Evolutionary conservation across 2,888 invertebrate species (phyloP).

Genomic region (Drosophila lacicola): DNA sequence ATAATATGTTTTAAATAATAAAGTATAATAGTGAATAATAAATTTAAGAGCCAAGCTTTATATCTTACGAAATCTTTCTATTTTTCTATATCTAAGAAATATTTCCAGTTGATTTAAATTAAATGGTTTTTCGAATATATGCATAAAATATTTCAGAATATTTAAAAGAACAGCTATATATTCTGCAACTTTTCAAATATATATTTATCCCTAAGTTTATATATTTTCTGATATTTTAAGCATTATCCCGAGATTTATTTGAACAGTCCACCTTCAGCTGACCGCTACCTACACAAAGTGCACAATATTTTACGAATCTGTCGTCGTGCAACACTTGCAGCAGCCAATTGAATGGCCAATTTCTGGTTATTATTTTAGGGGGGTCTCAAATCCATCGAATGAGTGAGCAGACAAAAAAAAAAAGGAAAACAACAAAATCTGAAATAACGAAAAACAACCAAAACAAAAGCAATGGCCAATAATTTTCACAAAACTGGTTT

Average conservation of each 20-base stretch:
- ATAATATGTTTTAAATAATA: too few species aligned
- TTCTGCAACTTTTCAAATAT: neutral
- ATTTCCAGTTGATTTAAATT: too few species aligned
- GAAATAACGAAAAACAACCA: constrained; percentile 42
- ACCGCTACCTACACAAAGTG: constrained; percentile 16
- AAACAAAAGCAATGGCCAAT: constrained; percentile 63
- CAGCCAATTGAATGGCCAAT: constrained; percentile 38
- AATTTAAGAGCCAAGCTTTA: too few species aligned
- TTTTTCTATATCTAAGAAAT: too few species aligned
- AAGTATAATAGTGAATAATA: too few species aligned
- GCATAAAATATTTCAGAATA: too few species aligned
- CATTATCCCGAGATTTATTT: neutral
- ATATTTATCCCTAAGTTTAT: neutral
- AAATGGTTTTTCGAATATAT: too few species aligned
- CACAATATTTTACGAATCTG: constrained; percentile 18
- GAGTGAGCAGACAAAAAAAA: constrained; percentile 10
- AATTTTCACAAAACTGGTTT: constrained; percentile 79
- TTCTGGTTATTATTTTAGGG: constrained; percentile 37
- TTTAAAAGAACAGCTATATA: neutral
- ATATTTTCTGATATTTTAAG: neutral
- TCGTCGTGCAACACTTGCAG: constrained; percentile 39
- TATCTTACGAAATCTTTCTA: too few species aligned
- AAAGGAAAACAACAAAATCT: neutral
- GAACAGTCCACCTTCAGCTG: constrained; percentile 24
- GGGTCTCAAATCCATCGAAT: constrained; percentile 8